Evolutionary conservation across 2,797 vertebrate genomes (phyloP).

Genomic region (Diplodus sargus): DNA sequence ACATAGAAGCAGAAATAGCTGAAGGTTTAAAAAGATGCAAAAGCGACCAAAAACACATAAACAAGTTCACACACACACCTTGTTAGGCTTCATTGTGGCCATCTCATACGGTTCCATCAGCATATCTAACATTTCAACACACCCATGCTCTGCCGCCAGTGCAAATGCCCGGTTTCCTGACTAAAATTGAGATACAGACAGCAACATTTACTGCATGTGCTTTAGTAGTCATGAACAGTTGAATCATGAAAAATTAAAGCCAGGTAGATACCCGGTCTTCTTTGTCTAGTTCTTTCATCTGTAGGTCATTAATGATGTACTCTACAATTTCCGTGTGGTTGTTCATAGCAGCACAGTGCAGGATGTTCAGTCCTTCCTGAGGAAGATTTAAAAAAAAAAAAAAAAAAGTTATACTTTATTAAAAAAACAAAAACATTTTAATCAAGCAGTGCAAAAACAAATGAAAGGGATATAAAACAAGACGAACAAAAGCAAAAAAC

Average conservation of each 20-base stretch:
- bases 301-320: slow-evolving; percentile 92
- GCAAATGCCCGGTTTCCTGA: slow-evolving; percentile 87
- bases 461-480: not conserved
- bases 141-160: slow-evolving; percentile 89
- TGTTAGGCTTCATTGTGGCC: slow-evolving; percentile 89
- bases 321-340: slow-evolving; percentile 88
- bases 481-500: not conserved
- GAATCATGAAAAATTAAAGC: not conserved
- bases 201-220: not conserved
- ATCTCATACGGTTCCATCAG: slow-evolving; percentile 86
- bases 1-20: slow-evolving; percentile 12
- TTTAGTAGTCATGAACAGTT: not conserved
- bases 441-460: not conserved
- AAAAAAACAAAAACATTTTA: no score
- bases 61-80: slow-evolving; percentile 77
- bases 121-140: slow-evolving; percentile 85
- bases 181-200: slow-evolving; percentile 56
- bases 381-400: slow-evolving; percentile 30
- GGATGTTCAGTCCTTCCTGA: slow-evolving; percentile 90
- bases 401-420: not conserved
- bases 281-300: slow-evolving; percentile 90
- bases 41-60: slow-evolving; percentile 3
- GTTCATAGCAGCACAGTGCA: slow-evolving; percentile 93
- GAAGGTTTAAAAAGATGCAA: not conserved
- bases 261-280: slow-evolving; percentile 84